Evolutionary conservation across 1,140 invertebrate genomes (phyloP), one percentile per base, ranked within the genome.

Genomic region (Nautilus pompilius): DNA sequence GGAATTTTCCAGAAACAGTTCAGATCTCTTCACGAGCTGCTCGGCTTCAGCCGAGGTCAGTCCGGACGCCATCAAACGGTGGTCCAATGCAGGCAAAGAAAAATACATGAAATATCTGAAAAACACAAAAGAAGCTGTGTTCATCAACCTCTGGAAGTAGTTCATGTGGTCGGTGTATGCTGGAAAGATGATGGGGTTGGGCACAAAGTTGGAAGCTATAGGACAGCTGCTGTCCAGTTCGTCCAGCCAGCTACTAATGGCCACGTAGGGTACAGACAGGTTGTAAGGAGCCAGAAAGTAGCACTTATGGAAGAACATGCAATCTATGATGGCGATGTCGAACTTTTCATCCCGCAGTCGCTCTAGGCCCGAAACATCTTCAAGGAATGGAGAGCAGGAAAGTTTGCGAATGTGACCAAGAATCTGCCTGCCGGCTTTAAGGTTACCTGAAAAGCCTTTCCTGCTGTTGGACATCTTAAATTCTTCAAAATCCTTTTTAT

Each of bases 1-100:
- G 1, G 48, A 53, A n/a, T 65, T 58, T 26, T 54, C 32, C 15
- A 65, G 15, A 55, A 36, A 65, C 30, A 65, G 22, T 30, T 58
- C 30, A 34, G 57, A 30, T 45, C 55, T 20, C 24, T 28, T 36
- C 2, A 54, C n/a, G 32, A 65, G 30, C 28, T 60, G 15, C 24
- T 20, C 17, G 29, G 29, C 26, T 8, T 20, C 26, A 5, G 29
- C 29, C 26, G 26, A 6, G 4, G 49, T 22, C n/a, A 8, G 5
- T 53, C 29, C 3, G 5, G 49, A 53, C 49, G 29, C 49, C 8
- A 28, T 26, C 8, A 20, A 0, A 15, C 29, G 49, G 49, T 28
- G 20, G 15, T 53, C 49, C 49, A 20, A 46, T 3, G 5, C 26
- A 8, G 26, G 0, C 24, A 24, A 0, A 2, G 6, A 53, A 20